phyloP scores from a whole-genome alignment of 2,113 vertebrate genomes.

The Globicephala melas region DNA sequence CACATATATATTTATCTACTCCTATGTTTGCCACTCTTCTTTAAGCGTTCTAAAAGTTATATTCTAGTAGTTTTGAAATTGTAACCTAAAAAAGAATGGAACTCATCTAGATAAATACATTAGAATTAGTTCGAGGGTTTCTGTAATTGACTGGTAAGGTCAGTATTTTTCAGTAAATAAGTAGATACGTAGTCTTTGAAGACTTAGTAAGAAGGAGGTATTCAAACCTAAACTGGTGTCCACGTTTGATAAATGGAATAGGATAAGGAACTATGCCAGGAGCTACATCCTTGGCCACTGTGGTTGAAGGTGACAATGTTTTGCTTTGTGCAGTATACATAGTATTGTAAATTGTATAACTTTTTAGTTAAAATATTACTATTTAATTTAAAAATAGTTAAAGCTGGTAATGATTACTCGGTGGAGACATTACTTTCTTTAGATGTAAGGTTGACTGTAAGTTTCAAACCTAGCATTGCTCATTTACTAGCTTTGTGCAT shows the following conservation, averaged over 20 bases:
- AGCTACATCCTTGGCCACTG: not conserved
- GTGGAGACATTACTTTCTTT: not conserved
- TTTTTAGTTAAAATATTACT: not conserved
- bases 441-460: not conserved
- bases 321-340: not conserved
- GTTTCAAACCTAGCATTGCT: not conserved
- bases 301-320: not conserved
- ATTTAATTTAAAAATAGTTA: not conserved
- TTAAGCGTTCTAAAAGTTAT: not conserved
- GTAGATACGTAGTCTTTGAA: not conserved
- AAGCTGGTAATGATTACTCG: not conserved
- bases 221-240: not conserved
- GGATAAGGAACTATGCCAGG: not conserved
- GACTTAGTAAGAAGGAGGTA: not conserved
- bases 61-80: not conserved
- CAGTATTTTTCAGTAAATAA: not conserved
- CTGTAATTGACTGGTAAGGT: not conserved
- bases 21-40: not conserved
- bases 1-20: not conserved
- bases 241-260: not conserved
- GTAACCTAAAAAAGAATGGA: not conserved
- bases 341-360: too few species aligned
- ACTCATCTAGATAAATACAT: not conserved
- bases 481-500: not conserved
- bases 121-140: not conserved